Evolutionary conservation across 2,888 invertebrate genomes (phyloP).

Genomic region (Bimastos eiseni): DNA sequence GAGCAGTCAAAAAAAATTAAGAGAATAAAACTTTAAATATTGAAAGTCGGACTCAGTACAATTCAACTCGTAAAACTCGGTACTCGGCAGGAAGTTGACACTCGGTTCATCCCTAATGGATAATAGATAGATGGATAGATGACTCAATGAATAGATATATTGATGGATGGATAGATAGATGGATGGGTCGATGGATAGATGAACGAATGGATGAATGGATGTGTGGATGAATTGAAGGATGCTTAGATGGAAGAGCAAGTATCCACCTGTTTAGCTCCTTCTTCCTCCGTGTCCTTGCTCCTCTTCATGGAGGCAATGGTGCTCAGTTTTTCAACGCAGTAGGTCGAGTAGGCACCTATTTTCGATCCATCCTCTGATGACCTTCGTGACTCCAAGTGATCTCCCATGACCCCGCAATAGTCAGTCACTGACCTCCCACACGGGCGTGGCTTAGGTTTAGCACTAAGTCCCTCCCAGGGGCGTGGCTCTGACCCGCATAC

Average conservation of each 20-base stretch:
- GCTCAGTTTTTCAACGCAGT: background rate
- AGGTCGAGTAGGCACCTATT: background rate
- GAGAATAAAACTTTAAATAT: no score
- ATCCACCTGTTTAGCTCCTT: background rate
- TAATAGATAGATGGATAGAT: no score
- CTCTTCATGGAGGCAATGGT: background rate
- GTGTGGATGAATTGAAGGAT: background rate
- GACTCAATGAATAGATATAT: background rate
- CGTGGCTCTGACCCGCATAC: background rate
- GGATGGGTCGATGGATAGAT: background rate
- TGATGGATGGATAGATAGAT: background rate
- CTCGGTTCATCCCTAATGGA: no score
- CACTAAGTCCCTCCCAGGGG: background rate
- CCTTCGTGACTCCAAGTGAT: background rate
- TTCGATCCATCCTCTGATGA: background rate
- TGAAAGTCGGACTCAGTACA: no score
- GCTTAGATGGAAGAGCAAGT: background rate
- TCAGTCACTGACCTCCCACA: background rate
- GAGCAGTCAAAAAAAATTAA: no score
- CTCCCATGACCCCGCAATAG: background rate
- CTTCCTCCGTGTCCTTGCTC: background rate
- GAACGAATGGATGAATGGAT: background rate
- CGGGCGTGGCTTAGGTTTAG: background rate
- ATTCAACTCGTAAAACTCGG: no score
- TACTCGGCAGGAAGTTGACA: no score